Percentiles rank a stretch among this genome's conserved stretches.
These are phyloP conservation scores for Drymodes brunneopygia DNA, from an alignment of 2,113 vertebrate genomes.

Conservation along the genomic window DNA sequence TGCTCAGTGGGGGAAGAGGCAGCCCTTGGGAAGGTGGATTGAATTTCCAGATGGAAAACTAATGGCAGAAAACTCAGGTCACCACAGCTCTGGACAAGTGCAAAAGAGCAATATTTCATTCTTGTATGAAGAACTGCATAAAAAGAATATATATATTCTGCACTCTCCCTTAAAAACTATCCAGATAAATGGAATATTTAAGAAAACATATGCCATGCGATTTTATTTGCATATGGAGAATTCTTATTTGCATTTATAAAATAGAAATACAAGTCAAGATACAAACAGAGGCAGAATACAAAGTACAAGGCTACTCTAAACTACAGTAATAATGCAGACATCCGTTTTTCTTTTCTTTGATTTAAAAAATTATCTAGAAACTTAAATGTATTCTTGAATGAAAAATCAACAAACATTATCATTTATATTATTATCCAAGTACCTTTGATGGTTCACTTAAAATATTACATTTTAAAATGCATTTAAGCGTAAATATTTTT, in stretches of 20 bases:
- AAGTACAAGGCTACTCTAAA: background rate
- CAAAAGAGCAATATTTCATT: background rate
- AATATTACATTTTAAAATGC: background rate
- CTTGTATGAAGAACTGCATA: background rate
- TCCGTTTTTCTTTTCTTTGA: background rate
- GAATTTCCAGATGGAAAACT: constrained; percentile 61
- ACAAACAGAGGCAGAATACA: background rate
- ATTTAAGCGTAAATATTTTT: background rate
- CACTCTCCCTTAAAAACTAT: background rate
- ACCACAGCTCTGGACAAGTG: background rate
- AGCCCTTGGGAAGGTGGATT: background rate
- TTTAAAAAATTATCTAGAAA: background rate
- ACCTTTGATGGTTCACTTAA: background rate
- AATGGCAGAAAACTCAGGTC: constrained; percentile 16
- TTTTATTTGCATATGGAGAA: background rate
- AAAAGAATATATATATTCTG: background rate
- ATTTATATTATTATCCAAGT: background rate
- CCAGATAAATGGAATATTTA: background rate
- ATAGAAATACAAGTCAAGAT: background rate
- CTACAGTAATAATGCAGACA: background rate
- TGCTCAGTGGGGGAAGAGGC: constrained; percentile 12
- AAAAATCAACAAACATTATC: background rate
- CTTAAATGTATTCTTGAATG: background rate
- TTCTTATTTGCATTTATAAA: background rate
- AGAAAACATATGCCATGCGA: background rate